Conservation (phyloP, 2,113 vertebrate genomes). For the Lasiurus borealis region DNA sequence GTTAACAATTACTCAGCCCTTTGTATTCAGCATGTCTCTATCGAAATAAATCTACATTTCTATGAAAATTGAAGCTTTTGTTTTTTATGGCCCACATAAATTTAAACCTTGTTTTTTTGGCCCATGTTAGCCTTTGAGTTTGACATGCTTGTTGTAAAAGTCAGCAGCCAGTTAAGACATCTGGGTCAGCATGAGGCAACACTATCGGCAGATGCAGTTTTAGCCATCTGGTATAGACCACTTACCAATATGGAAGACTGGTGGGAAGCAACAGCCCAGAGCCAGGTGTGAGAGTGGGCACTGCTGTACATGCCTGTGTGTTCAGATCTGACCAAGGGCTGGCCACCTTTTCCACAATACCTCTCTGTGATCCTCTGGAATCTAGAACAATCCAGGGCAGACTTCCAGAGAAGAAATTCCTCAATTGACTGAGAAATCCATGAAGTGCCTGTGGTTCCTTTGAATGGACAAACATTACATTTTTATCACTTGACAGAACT, state of each 20-base stretch:
- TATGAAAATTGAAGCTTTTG: too few species aligned
- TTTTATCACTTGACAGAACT: slow-evolving; percentile 46
- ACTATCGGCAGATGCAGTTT: background rate
- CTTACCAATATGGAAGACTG: background rate
- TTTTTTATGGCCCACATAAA: too few species aligned
- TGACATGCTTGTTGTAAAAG: background rate
- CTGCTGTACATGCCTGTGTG: rapidly evolving
- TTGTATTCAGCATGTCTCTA: too few species aligned
- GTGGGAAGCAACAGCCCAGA: background rate
- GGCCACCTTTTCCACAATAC: background rate
- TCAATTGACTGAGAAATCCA: background rate
- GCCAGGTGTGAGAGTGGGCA: too few species aligned
- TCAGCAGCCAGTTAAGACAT: background rate
- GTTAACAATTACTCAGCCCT: too few species aligned
- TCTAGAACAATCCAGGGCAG: background rate
- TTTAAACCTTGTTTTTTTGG: too few species aligned
- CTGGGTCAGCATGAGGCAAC: background rate
- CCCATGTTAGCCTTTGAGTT: too few species aligned
- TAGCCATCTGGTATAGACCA: background rate
- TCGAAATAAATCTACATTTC: too few species aligned
- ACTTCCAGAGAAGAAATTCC: background rate
- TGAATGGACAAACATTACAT: slow-evolving; percentile 20
- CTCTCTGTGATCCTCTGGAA: background rate
- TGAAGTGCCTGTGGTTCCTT: background rate
- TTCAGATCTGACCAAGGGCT: background rate